Evolutionary conservation across 2,113 vertebrate genomes (phyloP).

Genomic region (Lagenorhynchus albirostris): DNA sequence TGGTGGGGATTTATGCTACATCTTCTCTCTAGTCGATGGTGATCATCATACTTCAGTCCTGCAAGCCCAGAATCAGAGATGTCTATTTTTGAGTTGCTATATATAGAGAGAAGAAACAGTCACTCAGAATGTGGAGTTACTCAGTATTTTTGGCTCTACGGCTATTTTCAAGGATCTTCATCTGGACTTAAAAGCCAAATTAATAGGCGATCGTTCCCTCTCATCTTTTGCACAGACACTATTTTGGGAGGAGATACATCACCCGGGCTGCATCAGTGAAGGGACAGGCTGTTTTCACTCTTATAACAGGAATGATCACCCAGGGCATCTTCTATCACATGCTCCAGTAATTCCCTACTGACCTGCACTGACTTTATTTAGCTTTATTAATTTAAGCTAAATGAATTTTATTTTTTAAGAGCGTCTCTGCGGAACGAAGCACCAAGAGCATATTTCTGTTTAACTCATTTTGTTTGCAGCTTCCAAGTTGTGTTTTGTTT

Average conservation of each 20-base stretch:
- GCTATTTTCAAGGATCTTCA: slow-evolving; percentile 70
- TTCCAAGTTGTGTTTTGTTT: background rate
- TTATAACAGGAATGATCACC: background rate
- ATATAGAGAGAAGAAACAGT: slow-evolving; percentile 68
- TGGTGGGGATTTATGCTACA: background rate
- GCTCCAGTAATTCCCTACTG: slow-evolving; percentile 46
- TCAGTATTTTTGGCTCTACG: slow-evolving; percentile 70
- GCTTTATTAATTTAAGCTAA: slow-evolving; percentile 37
- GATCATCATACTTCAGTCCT: background rate
- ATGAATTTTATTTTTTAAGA: background rate
- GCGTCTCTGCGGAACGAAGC: background rate
- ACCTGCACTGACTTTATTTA: slow-evolving; percentile 15
- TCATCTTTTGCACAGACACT: slow-evolving; percentile 45
- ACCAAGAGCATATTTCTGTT: background rate
- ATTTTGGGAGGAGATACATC: slow-evolving; percentile 68
- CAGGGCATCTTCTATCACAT: background rate
- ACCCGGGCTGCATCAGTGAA: background rate
- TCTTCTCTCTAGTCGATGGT: background rate
- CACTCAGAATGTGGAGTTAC: slow-evolving; percentile 45
- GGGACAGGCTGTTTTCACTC: background rate
- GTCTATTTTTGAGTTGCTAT: slow-evolving; percentile 63
- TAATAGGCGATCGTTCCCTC: slow-evolving; percentile 45
- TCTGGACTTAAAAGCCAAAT: slow-evolving; percentile 68
- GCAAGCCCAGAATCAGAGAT: background rate
- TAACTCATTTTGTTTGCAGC: background rate